Percentiles rank a stretch among this genome's conserved stretches.
Conservation (phyloP, 2,888 invertebrate genomes). For the Thysanoteuthis rhombus region DNA sequence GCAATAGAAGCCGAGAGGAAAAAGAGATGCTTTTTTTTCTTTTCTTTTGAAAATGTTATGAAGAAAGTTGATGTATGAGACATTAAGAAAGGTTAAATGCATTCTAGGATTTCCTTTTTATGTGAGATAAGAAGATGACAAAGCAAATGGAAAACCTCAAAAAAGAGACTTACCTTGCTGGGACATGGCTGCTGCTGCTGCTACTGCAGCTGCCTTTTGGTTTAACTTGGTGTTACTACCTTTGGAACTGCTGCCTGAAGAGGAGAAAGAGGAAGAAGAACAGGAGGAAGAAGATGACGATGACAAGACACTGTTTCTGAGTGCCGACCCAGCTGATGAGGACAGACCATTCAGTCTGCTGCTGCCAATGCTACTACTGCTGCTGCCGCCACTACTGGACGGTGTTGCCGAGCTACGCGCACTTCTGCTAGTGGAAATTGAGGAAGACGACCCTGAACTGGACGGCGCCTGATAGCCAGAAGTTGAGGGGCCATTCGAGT, state of each 20-base stretch:
- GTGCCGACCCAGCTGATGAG: slow-evolving; percentile 1
- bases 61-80: too few relatives aligned
- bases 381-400: slow-evolving; percentile 25
- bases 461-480: slow-evolving; percentile 31
- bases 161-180: not conserved
- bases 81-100: too few relatives aligned
- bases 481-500: slow-evolving; percentile 18
- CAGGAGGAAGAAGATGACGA: slow-evolving; percentile 16
- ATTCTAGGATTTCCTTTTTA: too few relatives aligned
- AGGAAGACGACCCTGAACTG: slow-evolving; percentile 18
- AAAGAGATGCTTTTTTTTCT: too few relatives aligned
- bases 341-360: slow-evolving; percentile 24
- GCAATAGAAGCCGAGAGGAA: too few relatives aligned
- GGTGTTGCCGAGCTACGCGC: slow-evolving; percentile 21
- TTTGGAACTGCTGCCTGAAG: slow-evolving; percentile 29
- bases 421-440: slow-evolving; percentile 14
- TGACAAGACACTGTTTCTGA: slow-evolving; percentile 16
- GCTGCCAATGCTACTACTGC: not conserved
- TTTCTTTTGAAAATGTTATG: too few relatives aligned
- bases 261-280: slow-evolving; percentile 21
- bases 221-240: slow-evolving; percentile 16
- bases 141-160: not conserved
- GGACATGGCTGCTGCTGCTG: slow-evolving; percentile 17
- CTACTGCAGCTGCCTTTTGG: slow-evolving; percentile 14
- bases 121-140: too few relatives aligned